These are phyloP conservation scores for Raillietiella orientalis DNA, from an alignment of 2,888 invertebrate species.

Conservation along the genomic window DNA sequence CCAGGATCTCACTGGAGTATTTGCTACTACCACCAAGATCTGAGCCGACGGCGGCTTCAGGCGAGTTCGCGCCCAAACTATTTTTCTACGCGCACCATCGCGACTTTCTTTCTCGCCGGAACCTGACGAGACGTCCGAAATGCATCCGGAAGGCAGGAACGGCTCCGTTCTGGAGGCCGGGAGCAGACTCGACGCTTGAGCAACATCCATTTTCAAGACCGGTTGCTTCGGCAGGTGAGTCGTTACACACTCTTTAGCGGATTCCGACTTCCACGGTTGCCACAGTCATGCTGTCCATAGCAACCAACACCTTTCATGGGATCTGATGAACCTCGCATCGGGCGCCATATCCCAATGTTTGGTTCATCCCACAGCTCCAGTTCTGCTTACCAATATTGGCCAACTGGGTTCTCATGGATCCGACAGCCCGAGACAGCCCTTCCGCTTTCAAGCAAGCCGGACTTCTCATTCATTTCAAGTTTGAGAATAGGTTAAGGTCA, in stretches of 20 bases:
- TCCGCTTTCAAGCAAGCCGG: conserved; percentile 23
- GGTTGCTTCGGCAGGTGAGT: conserved; percentile 19
- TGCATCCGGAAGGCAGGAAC: too few species aligned
- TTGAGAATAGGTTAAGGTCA: conserved; percentile 38
- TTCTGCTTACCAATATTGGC: conserved; percentile 44
- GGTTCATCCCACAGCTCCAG: conserved; percentile 46
- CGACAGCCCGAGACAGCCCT: conserved; percentile 18
- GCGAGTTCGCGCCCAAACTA: conserved; percentile 21
- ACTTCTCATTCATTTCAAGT: conserved; percentile 37
- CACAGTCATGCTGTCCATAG: conserved; percentile 33
- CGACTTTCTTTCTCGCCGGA: conserved; percentile 27
- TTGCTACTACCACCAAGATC: conserved; percentile 37
- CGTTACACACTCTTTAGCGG: conserved; percentile 14
- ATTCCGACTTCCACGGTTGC: conserved; percentile 32
- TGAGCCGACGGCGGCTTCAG: conserved; percentile 17
- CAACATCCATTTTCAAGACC: conserved; percentile 31
- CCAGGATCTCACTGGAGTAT: conserved; percentile 25
- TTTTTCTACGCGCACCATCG: conserved; percentile 23
- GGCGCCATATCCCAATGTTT: conserved; percentile 33
- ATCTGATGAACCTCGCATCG: conserved; percentile 23
- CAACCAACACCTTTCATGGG: conserved; percentile 27
- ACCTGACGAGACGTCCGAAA: neutral
- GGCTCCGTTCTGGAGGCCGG: conserved; percentile 10
- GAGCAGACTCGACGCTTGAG: conserved; percentile 22
- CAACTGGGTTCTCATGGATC: conserved; percentile 24